These are phyloP conservation scores for Cottoperca gobio DNA, from an alignment of 2,797 vertebrate species.

Conservation along the genomic window DNA sequence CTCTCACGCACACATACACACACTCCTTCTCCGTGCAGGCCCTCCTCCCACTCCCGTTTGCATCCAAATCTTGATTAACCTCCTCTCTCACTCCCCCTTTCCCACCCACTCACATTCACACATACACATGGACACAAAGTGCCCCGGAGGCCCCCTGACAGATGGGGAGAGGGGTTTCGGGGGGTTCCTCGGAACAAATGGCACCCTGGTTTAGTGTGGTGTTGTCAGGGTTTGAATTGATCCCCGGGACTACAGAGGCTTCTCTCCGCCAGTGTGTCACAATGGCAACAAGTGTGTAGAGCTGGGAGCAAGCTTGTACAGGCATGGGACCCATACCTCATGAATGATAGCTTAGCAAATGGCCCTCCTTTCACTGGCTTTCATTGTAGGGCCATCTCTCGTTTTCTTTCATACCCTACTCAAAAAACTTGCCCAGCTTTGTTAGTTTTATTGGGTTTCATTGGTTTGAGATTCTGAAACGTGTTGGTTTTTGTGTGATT, in stretches of 20 bases:
- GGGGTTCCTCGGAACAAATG: slow-evolving; percentile 85
- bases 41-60: slow-evolving; percentile 81
- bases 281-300: slow-evolving; percentile 89
- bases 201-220: slow-evolving; percentile 87
- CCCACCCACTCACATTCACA: slow-evolving; percentile 87
- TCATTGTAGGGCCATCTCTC: slow-evolving; percentile 82
- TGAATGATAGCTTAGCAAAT: slow-evolving; percentile 90
- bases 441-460: slow-evolving; percentile 84
- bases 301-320: slow-evolving; percentile 90
- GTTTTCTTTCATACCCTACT: slow-evolving; percentile 81
- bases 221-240: slow-evolving; percentile 89
- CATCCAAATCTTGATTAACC: slow-evolving; percentile 89
- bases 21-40: slow-evolving; percentile 67
- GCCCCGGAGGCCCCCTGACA: slow-evolving; percentile 88
- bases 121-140: slow-evolving; percentile 83
- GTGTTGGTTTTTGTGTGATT: slow-evolving; percentile 80
- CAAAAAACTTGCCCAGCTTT: slow-evolving; percentile 81
- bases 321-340: slow-evolving; percentile 86
- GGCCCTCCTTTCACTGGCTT: slow-evolving; percentile 83
- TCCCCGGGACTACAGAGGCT: slow-evolving; percentile 84
- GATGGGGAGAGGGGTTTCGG: slow-evolving; percentile 87
- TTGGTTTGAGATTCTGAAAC: slow-evolving; percentile 81
- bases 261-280: slow-evolving; percentile 87
- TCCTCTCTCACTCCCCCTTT: slow-evolving; percentile 80
- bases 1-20: slow-evolving; percentile 66